Conservation (phyloP, 2,797 vertebrate genomes). For the Tokudaia tokunoshimensis region DNA sequence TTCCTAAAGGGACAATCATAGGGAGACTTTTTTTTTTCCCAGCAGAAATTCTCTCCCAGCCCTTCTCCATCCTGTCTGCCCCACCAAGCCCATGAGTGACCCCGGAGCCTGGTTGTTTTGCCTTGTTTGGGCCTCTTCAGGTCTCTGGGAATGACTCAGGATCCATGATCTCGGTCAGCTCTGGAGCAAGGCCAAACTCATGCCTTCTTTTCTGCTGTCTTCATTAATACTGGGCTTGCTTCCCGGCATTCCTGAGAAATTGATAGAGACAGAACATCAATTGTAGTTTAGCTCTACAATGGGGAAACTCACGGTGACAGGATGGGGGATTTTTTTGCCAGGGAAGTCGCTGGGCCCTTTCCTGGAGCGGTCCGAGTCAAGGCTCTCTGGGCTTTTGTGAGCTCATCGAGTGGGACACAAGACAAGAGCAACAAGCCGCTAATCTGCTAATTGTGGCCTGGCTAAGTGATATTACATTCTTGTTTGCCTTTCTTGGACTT, state of each 20-base stretch:
- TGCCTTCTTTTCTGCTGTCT: constrained; percentile 86
- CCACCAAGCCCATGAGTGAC: constrained; percentile 62
- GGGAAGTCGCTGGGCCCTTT: constrained; percentile 79
- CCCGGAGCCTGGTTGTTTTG: constrained; percentile 79
- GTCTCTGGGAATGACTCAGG: constrained; percentile 83
- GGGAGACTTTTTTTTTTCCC: constrained; percentile 23
- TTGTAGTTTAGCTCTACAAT: constrained; percentile 86
- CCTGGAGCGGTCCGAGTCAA: constrained; percentile 72
- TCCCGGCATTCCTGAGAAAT: constrained; percentile 84
- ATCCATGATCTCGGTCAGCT: constrained; percentile 79
- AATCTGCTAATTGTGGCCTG: constrained; percentile 87
- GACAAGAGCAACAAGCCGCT: constrained; percentile 89
- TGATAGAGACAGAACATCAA: constrained; percentile 88
- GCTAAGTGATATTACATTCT: constrained; percentile 86
- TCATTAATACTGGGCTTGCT: constrained; percentile 84
- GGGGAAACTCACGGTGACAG: constrained; percentile 86
- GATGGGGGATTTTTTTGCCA: neutral
- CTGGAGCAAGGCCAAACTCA: constrained; percentile 85
- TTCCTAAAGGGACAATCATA: neutral
- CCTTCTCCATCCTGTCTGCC: constrained; percentile 76
- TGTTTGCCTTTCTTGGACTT: constrained; percentile 71
- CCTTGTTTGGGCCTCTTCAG: constrained; percentile 82
- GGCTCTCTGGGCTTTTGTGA: constrained; percentile 76
- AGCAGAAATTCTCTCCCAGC: constrained; percentile 80
- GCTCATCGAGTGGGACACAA: constrained; percentile 87